Evolutionary conservation across 2,113 vertebrate species (phyloP).

Genomic region (Seriola aureovittata): DNA sequence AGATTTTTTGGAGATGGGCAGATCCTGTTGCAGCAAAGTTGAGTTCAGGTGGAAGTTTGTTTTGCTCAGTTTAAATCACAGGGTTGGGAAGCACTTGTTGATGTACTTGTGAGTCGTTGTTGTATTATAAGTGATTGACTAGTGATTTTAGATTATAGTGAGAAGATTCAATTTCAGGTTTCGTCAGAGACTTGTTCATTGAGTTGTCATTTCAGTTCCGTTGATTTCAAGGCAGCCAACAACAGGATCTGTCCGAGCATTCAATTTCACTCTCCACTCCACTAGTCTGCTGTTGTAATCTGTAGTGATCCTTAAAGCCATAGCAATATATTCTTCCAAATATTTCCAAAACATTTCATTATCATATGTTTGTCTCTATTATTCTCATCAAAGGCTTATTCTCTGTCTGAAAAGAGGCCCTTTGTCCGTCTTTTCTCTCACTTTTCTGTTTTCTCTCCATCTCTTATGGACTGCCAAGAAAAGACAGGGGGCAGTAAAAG

Average conservation of each 20-base stretch:
- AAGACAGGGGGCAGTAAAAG: conserved; percentile 68
- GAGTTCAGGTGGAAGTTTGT: too few species aligned
- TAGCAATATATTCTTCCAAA: conserved; percentile 64
- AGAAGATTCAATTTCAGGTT: too few species aligned
- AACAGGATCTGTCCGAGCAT: background rate
- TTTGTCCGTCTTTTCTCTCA: background rate
- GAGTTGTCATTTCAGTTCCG: background rate
- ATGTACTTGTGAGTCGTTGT: too few species aligned
- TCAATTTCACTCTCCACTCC: background rate
- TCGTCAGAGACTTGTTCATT: background rate
- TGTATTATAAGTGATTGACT: too few species aligned
- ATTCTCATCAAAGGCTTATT: conserved; percentile 54
- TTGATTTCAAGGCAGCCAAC: background rate
- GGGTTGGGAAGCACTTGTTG: too few species aligned
- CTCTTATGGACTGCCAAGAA: conserved; percentile 4
- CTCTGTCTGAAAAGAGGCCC: conserved; percentile 7
- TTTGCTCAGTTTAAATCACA: too few species aligned
- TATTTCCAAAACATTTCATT: conserved; percentile 83
- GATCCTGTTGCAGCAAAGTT: too few species aligned
- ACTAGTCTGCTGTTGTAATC: background rate
- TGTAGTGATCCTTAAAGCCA: conserved; percentile 38
- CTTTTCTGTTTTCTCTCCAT: conserved; percentile 1
- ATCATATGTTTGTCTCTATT: conserved; percentile 83
- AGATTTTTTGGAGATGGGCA: too few species aligned
- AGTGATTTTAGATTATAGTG: too few species aligned